Conservation (phyloP, 2,888 invertebrate species). For the Hydropsyche betteni region DNA sequence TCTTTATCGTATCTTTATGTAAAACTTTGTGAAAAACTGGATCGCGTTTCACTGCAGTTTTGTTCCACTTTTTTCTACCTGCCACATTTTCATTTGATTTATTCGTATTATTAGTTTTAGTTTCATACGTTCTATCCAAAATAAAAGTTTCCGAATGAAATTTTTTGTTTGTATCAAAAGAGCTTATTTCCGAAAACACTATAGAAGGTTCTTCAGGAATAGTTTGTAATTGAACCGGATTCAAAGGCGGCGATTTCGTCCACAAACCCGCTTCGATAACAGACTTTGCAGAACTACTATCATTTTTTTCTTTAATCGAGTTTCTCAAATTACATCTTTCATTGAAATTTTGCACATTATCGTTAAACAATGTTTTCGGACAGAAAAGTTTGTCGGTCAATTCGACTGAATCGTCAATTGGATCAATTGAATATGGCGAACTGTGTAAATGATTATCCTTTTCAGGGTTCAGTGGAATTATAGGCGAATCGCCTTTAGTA, state of each 20-base stretch:
- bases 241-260: conserved; percentile 61
- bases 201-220: conserved; percentile 64
- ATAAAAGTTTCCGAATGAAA: conserved; percentile 60
- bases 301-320: conserved; percentile 56
- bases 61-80: conserved; percentile 53
- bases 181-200: conserved; percentile 57
- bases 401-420: background rate
- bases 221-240: conserved; percentile 60
- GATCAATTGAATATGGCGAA: conserved; percentile 48
- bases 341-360: conserved; percentile 42
- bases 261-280: conserved; percentile 59
- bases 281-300: conserved; percentile 52
- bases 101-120: conserved; percentile 51
- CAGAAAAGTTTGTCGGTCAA: background rate
- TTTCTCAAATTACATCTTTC: conserved; percentile 47
- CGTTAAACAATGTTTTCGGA: conserved; percentile 41
- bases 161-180: conserved; percentile 57
- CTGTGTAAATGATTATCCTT: conserved; percentile 45
- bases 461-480: conserved; percentile 50
- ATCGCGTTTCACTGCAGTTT: conserved; percentile 50
- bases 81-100: conserved; percentile 53
- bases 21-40: conserved; percentile 4
- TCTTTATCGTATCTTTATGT: background rate
- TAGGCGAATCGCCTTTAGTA: conserved; percentile 63
- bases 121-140: conserved; percentile 61